Evolutionary conservation across 92 coral and sea anemone species (phyloP).

Genomic region (Metridium senile): DNA sequence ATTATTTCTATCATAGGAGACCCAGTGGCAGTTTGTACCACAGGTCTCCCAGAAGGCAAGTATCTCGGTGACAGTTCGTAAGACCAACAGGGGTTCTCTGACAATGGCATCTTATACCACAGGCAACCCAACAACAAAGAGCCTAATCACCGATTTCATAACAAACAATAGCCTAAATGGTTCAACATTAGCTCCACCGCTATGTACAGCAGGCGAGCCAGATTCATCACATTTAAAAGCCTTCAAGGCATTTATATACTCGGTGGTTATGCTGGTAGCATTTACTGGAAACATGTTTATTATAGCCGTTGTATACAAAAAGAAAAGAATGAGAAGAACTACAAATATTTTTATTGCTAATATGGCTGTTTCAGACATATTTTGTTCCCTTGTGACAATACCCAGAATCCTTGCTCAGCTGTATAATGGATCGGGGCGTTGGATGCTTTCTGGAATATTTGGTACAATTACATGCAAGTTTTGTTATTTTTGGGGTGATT

Average conservation of each 20-base stretch:
- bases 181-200: not conserved
- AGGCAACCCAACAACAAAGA: not conserved
- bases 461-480: slow-evolving; percentile 42
- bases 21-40: not conserved
- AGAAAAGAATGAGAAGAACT: slow-evolving; percentile 31
- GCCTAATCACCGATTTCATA: not conserved
- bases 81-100: no score
- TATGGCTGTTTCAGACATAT: slow-evolving; percentile 55
- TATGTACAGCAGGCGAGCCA: slow-evolving; percentile 17
- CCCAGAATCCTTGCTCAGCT: slow-evolving; percentile 37
- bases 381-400: slow-evolving; percentile 18
- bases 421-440: slow-evolving; percentile 15
- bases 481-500: not conserved
- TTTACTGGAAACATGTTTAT: slow-evolving; percentile 36
- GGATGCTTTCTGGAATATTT: slow-evolving; percentile 36
- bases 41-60: not conserved
- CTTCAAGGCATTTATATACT: slow-evolving; percentile 37
- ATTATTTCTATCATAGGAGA: no score
- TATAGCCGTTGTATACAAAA: slow-evolving; percentile 33
- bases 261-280: slow-evolving; percentile 21
- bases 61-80: no score
- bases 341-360: slow-evolving; percentile 53
- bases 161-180: not conserved
- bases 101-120: not conserved
- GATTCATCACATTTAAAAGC: slow-evolving; percentile 37